Percentiles rank a stretch among this genome's conserved stretches.
Evolutionary conservation across 37 sponge, comb jelly and placozoan species (phyloP).

Genomic region (Spongia lamella): DNA sequence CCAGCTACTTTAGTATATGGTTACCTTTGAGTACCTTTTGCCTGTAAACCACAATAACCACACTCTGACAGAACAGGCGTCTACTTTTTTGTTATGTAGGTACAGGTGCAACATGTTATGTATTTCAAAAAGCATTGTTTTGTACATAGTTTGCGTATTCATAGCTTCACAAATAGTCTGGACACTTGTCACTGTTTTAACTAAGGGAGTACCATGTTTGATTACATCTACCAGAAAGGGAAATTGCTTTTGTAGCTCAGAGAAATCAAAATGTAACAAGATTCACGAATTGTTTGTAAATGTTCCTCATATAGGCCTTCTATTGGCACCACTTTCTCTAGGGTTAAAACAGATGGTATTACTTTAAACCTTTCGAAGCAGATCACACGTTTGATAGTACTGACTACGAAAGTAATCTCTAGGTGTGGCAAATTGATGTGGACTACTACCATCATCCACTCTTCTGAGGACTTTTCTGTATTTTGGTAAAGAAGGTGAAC

Average conservation of each 20-base stretch:
- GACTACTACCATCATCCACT: slow-evolving; percentile 34
- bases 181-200: slow-evolving; percentile 10
- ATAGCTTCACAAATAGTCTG: slow-evolving; percentile 21
- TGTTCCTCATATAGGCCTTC: slow-evolving; percentile 10
- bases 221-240: slow-evolving; percentile 16
- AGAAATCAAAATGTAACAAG: slow-evolving; percentile 7
- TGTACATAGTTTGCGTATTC: slow-evolving; percentile 9
- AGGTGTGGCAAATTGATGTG: slow-evolving; percentile 27
- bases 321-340: slow-evolving; percentile 26
- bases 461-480: slow-evolving; percentile 41
- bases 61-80: no score
- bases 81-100: no score
- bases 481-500: slow-evolving; percentile 48
- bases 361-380: slow-evolving; percentile 15
- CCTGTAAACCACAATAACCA: no score
- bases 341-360: slow-evolving; percentile 7
- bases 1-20: no score
- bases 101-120: no score
- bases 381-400: slow-evolving; percentile 66
- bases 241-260: no score
- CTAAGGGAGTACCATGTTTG: slow-evolving; percentile 5
- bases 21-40: no score
- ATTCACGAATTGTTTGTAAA: not conserved
- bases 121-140: slow-evolving; percentile 14
- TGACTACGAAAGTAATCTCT: slow-evolving; percentile 28